Base-by-base conservation (phyloP, 2,888 invertebrate genomes). In the Cyclophora albipunctata region DNA sequence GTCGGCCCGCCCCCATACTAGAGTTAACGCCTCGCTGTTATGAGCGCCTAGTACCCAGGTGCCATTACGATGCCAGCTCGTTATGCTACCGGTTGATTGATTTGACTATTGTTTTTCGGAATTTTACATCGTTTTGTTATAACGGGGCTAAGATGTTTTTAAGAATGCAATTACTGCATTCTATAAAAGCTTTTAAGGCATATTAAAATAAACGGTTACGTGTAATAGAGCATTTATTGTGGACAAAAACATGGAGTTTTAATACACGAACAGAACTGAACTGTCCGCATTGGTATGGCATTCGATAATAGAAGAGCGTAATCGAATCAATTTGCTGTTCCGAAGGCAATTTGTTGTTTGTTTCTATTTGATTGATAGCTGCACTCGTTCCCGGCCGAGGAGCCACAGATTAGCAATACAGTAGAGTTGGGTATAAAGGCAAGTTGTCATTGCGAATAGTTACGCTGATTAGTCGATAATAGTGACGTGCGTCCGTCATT, bases 1-100 rank as follows among this genome's bases (percentile, higher is more conserved):
- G 75, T 69, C 69, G 84, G 75, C 78, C 84, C 86, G 84, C 86
- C 87, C 78, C 81, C 78, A 65, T 69, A 79, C 76, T 78, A 73
- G 74, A 65, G 79, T 76, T 69, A 81, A 82, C 85, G 84, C 84
- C 85, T 86, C 63, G 75, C 71, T 75, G 75, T 78, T 77, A 81
- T 87, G 81, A 69, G 70, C 74, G 73, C 86, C 87, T 85, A 72
- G 86, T 87, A 82, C 71, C 69, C 55, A 59, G 67, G 69, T 74
- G 69, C 72, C 72, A 75, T 69, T 73, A 69, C 67, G 68, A 68
- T 75, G 69, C 75, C 71, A 62, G 62, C 62, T 63, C 54, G 61
- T 63, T 67, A 57, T 58, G 57, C 62, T 60, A 64, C 61, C 52
- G 62, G 60, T 60, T 65, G 66, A 64, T 63, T 59, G 55, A 67